Percentiles rank a stretch among this genome's conserved stretches.
Evolutionary conservation across 2,113 vertebrate genomes (phyloP).

Genomic region (Crotalus viridis): DNA sequence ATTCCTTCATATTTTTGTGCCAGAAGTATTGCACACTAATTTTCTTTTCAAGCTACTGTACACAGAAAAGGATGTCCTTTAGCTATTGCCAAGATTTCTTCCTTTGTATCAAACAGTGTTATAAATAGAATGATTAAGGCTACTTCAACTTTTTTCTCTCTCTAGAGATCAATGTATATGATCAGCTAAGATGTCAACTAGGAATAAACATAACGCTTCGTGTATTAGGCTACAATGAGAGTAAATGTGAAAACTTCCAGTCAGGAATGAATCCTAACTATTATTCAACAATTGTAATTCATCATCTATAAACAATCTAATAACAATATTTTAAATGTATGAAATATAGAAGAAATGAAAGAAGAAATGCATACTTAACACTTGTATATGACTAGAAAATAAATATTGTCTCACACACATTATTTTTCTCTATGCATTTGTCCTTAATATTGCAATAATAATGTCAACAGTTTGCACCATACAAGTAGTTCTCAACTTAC

Average conservation of each 20-base stretch:
- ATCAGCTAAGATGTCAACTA: neutral
- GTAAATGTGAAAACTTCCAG: neutral
- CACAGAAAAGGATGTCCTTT: neutral
- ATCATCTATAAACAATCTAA: neutral
- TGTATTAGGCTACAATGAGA: neutral
- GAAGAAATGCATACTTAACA: neutral
- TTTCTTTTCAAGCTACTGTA: constrained; percentile 6
- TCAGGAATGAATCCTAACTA: neutral
- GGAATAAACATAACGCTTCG: neutral
- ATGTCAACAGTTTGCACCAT: neutral
- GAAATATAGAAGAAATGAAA: neutral
- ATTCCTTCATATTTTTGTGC: neutral
- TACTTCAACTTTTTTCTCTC: constrained; percentile 4
- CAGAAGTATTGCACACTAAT: neutral
- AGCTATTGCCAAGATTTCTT: neutral
- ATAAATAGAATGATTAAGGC: neutral
- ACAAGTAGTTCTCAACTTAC: neutral
- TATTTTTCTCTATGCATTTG: neutral
- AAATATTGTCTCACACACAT: neutral
- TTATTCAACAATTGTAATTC: neutral
- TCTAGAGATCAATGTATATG: neutral
- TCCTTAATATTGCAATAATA: neutral
- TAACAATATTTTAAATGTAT: neutral
- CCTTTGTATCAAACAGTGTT: neutral
- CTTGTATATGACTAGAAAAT: neutral